Percentiles rank a stretch among this genome's conserved stretches.
These are phyloP conservation scores for Thymelicus acteon DNA, from an alignment of 2,888 invertebrate species.

Conservation along the genomic window DNA sequence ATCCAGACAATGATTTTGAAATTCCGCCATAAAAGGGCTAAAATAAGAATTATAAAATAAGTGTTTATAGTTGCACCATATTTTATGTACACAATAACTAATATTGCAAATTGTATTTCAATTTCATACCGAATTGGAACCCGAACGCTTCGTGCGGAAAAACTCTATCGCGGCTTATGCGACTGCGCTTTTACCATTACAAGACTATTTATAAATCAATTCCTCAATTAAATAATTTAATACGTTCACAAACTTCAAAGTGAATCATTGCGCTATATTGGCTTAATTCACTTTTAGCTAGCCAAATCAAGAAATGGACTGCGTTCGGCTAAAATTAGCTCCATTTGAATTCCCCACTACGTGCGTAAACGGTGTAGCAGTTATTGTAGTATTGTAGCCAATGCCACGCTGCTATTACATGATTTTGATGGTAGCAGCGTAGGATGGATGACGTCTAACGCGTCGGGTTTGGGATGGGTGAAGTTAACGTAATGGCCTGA, in stretches of 20 bases:
- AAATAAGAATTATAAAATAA: too few relatives aligned
- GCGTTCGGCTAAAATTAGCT: constrained; percentile 35
- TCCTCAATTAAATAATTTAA: neutral
- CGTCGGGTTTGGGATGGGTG: neutral
- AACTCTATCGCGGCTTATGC: too few relatives aligned
- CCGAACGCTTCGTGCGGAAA: too few relatives aligned
- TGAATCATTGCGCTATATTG: constrained; percentile 34
- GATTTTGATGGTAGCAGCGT: neutral
- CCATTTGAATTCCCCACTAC: constrained; percentile 32
- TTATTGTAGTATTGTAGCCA: constrained; percentile 16
- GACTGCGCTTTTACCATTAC: too few relatives aligned
- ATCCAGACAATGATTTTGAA: too few relatives aligned
- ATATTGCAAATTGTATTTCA: too few relatives aligned
- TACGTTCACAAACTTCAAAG: constrained; percentile 26
- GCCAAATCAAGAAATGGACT: constrained; percentile 36
- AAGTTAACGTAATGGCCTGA: neutral
- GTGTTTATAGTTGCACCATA: too few relatives aligned
- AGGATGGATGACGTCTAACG: constrained; percentile 7
- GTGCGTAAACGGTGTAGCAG: constrained; percentile 33
- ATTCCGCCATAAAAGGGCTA: too few relatives aligned
- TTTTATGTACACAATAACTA: too few relatives aligned
- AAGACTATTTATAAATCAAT: neutral
- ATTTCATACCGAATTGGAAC: too few relatives aligned
- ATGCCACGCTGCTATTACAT: neutral
- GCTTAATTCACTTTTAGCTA: constrained; percentile 37